Evolutionary conservation across 2,888 invertebrate genomes (phyloP), one percentile per base, ranked within the genome.

Genomic region (Eudasyphora cyanicolor): DNA sequence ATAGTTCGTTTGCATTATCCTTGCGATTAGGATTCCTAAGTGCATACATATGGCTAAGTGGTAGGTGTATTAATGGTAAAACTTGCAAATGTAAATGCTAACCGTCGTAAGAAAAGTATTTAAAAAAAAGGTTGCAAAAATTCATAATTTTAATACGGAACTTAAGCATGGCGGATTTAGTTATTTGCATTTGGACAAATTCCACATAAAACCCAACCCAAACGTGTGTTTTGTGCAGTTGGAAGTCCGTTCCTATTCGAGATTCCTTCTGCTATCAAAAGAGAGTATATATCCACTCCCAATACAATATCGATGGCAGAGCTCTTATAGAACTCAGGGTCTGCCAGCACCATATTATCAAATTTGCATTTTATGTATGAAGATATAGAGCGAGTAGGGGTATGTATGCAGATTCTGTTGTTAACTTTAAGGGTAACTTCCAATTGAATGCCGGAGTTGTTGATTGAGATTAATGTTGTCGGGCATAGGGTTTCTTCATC

Each of bases 401-500:
- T 76, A n/a, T 4, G 21, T 2, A 67, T 38, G 1, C 29, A 12
- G 12, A 76, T 14, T 17, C 32, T 38, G 19, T 60, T 69, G 12
- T 69, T 57, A 8, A 76, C 76, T 14, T 51, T 29, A 14, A 76
- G 51, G 1, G 29, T 69, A 1, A 38, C 76, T 29, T 69, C 57
- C 2, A 76, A 57, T 21, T 38, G 24, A 4, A 57, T 57, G 8
- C 4, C 14, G 1, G 57, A 35, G 17, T 69, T 69, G 27, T 19
- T 62, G 0, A 24, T 24, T 3, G 78, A 71, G 8, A 32, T 51
- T 1, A 71, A 14, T 2, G 49, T 19, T 6, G 71, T 8, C 1
- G 62, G 70, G 7, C 78, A 78, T 5, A 78, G 29, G 0, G 78
- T 78, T 14, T 71, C 78, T 0, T 64, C 38, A 0, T 51, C 35